Conservation (phyloP, 2,797 vertebrate genomes). For the Mastacembelus armatus region DNA sequence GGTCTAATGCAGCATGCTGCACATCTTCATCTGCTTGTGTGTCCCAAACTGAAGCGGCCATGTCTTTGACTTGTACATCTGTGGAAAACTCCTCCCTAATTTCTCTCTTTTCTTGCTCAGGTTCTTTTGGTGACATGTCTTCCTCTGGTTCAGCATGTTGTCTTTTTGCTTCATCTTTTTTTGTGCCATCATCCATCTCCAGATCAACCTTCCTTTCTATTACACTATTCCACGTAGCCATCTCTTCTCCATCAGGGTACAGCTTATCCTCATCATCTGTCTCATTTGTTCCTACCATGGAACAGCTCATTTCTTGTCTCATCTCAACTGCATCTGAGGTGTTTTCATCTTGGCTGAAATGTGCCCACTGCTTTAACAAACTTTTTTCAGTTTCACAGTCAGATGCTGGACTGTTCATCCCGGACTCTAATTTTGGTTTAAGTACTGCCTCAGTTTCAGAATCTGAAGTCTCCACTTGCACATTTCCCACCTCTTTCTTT, state of each 20-base stretch:
- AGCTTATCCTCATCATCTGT: conserved; percentile 60
- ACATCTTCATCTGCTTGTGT: conserved; percentile 4
- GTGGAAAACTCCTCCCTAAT: background rate
- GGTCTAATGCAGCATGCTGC: background rate
- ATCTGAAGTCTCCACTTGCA: conserved; percentile 58
- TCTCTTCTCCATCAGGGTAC: conserved; percentile 78
- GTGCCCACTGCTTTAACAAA: conserved; percentile 17
- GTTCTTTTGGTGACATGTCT: conserved; percentile 66
- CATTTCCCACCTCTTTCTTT: conserved; percentile 30
- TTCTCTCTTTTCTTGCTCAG: conserved; percentile 18
- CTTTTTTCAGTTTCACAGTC: conserved; percentile 48
- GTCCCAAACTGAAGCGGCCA: conserved; percentile 1
- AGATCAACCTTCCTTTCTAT: conserved; percentile 64
- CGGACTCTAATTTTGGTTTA: conserved; percentile 50
- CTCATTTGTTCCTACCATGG: background rate
- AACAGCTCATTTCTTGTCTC: conserved; percentile 17
- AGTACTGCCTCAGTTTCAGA: conserved; percentile 58
- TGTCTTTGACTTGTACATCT: background rate
- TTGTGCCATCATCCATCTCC: conserved; percentile 25
- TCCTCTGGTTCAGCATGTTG: conserved; percentile 72
- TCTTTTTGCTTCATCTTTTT: conserved; percentile 40
- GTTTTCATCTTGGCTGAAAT: conserved; percentile 27
- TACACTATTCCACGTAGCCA: conserved; percentile 78
- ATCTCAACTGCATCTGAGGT: conserved; percentile 12
- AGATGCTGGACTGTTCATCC: conserved; percentile 47